These are phyloP conservation scores for Drosophila virilis DNA, from an alignment of 1,140 invertebrate genomes.

Conservation along the genomic window DNA sequence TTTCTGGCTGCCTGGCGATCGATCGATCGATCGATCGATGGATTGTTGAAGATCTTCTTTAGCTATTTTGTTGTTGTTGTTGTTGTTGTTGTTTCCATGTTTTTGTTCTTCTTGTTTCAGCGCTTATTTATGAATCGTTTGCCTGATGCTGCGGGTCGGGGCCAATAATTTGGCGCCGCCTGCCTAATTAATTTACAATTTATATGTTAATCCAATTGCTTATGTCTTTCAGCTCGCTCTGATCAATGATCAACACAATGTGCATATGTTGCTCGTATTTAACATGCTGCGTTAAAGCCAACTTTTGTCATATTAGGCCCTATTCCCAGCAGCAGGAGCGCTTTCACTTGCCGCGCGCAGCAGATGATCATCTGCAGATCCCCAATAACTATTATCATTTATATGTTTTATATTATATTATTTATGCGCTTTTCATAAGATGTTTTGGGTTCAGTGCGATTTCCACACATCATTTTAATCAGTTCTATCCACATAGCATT, in stretches of 20 bases:
- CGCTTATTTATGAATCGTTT: constrained; percentile 45
- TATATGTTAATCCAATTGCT: constrained; percentile 76
- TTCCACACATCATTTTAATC: constrained; percentile 23
- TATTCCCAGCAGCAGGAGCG: constrained; percentile 27
- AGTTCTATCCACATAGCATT: constrained; percentile 4
- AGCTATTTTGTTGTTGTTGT: neutral
- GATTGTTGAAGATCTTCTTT: constrained; percentile 39
- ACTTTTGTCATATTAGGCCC: constrained; percentile 11
- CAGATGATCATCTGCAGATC: constrained; percentile 2
- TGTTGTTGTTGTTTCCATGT: neutral
- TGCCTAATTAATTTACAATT: constrained; percentile 79
- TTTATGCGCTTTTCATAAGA: neutral
- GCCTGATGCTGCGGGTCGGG: constrained; percentile 42
- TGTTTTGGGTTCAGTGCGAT: neutral
- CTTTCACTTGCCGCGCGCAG: constrained; percentile 32
- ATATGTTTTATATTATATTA: neutral
- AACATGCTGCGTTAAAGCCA: constrained; percentile 5
- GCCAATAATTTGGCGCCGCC: constrained; percentile 73
- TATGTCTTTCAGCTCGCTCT: constrained; percentile 34
- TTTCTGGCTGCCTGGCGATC: constrained; percentile 48
- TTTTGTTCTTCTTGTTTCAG: constrained; percentile 12
- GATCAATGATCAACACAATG: constrained; percentile 46
- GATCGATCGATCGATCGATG: constrained; percentile 59
- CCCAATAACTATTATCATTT: neutral
- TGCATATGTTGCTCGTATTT: neutral